Evolutionary conservation across 2,797 vertebrate genomes (phyloP), one percentile per base, ranked within the genome.

Genomic region (Lithobates sylvaticus): DNA sequence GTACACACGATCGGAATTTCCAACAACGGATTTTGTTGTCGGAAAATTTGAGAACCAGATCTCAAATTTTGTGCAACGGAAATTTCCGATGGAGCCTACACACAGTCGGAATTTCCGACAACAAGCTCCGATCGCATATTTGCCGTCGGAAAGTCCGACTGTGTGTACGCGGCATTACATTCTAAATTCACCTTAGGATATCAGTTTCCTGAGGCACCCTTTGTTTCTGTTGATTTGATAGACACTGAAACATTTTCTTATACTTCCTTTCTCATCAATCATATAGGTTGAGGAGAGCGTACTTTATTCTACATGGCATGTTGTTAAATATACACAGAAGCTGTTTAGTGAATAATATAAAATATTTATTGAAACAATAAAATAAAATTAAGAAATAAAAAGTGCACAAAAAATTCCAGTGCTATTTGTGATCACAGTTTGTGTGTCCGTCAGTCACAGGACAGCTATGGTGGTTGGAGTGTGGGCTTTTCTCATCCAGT

Each of bases 311-410:
- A 61, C 21, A 23, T 61, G 21, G 23, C 5, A 54, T 23, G 54
- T 3, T 67, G n/a, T 26, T 10, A 67, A 67, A 67, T 67, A 67
- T 29, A 29, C 65, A 18, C 12, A 29, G 23, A 47, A 71, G 26
- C 42, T 7, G 42, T 75, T 42, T 61, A 54, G n/a, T 61, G 34
- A 81, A 61, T 76, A 81, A 61, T 81, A 81, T 76, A 86, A 81
- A 86, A 86, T 86, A 82, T 86, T 86, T 86, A 86, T 86, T 86
- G 32, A 76, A 86, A 76, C 78, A 86, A 76, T 86, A 86, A 86
- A 76, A 86, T 86, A 86, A 27, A 81, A 64, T 44, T 29, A 81
- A 50, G 27, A 18, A 50, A 76, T 81, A 81, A 86, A 83, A 86
- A 81, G 47, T 76, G 73, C 58, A 86, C 72, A 71, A 18, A 42